Evolutionary conservation across 2,888 invertebrate species (phyloP).

Genomic region (Elgonia sp.): DNA sequence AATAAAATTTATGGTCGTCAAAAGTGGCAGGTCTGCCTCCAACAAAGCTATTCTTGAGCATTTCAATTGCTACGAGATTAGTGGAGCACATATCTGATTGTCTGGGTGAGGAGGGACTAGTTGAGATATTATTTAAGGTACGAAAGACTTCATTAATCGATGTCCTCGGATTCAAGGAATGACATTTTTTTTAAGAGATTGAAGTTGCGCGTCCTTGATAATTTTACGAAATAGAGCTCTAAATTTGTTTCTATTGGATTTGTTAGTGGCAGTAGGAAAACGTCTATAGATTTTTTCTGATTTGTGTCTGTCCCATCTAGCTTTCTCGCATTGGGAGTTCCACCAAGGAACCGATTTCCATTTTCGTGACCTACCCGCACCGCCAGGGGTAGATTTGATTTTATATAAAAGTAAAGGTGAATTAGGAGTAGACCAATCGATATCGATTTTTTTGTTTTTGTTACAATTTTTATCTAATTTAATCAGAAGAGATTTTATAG

Average conservation of each 20-base stretch:
- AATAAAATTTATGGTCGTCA: not conserved
- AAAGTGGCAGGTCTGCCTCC: not conserved
- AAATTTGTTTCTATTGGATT: not conserved
- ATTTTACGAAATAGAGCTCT: not conserved
- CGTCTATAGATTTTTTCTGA: not conserved
- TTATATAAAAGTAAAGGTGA: not conserved
- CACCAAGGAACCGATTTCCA: slow-evolving; percentile 21
- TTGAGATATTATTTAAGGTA: not conserved
- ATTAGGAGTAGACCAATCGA: not conserved
- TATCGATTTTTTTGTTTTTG: not conserved
- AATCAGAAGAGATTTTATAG: not conserved
- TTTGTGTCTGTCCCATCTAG: not conserved
- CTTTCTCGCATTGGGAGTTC: not conserved
- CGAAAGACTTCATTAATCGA: too few species aligned
- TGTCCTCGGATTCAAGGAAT: too few species aligned
- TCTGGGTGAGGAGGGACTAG: not conserved
- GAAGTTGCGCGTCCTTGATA: too few species aligned
- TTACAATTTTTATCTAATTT: not conserved
- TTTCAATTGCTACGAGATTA: not conserved
- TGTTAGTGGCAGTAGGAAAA: not conserved
- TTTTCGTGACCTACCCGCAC: not conserved
- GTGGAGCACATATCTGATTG: not conserved
- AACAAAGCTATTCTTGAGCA: not conserved
- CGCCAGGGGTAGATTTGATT: not conserved
- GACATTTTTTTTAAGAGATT: too few species aligned